Evolutionary conservation across 2,797 vertebrate genomes (phyloP).

Genomic region (Molossus alvarezi): DNA sequence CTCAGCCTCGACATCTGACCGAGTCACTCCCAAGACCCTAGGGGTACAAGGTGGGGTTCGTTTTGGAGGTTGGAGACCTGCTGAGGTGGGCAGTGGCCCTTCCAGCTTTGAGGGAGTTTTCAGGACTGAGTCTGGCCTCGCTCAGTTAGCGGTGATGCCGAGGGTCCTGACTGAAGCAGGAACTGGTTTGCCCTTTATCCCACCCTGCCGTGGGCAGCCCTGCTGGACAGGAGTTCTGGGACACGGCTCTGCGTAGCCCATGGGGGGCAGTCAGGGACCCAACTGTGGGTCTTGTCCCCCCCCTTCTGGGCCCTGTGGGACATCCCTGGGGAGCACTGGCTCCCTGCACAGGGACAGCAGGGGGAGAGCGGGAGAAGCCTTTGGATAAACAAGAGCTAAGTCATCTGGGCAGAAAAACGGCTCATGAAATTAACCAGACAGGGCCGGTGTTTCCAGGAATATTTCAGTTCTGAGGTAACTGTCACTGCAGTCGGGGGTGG

Average conservation of each 20-base stretch:
- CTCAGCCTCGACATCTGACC: not conserved
- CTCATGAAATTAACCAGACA: slow-evolving; percentile 88
- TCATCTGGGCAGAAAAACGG: slow-evolving; percentile 84
- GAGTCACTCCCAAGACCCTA: not conserved
- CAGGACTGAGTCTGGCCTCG: not conserved
- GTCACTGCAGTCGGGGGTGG: slow-evolving; percentile 69
- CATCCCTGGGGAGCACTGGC: slow-evolving; percentile 66
- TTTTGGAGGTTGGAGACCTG: not conserved
- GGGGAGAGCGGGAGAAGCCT: slow-evolving; percentile 72
- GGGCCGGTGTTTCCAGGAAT: slow-evolving; percentile 88
- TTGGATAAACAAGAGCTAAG: slow-evolving; percentile 78
- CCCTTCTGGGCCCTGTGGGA: slow-evolving; percentile 52
- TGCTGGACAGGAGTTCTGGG: not conserved
- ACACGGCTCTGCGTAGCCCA: not conserved
- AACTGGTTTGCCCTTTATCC: not conserved
- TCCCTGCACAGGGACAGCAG: slow-evolving; percentile 73
- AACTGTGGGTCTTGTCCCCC: not conserved
- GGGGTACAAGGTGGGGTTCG: not conserved
- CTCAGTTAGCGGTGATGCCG: not conserved
- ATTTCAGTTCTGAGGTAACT: slow-evolving; percentile 88
- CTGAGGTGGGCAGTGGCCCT: not conserved
- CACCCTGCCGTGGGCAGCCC: not conserved
- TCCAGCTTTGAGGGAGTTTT: not conserved
- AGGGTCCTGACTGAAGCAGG: not conserved
- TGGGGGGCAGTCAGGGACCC: not conserved